Evolutionary conservation across 2,113 vertebrate species (phyloP).

Genomic region (Triplophysa dalaica): DNA sequence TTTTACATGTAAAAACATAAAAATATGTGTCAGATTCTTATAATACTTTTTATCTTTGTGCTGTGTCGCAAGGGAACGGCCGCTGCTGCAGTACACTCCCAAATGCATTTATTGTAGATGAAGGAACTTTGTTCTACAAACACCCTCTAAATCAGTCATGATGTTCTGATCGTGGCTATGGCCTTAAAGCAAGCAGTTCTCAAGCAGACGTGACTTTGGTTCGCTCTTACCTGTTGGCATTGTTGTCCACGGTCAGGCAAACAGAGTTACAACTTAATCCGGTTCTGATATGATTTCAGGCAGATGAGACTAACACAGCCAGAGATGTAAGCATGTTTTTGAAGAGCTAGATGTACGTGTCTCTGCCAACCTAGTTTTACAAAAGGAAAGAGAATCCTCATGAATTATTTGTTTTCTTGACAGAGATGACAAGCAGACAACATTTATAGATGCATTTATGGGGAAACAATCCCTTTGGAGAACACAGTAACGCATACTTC

Average conservation of each 20-base stretch:
- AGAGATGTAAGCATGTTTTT: slow-evolving; percentile 1
- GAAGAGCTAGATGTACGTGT: slow-evolving; percentile 4
- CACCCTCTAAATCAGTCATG: background rate
- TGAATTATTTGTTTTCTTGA: slow-evolving; percentile 45
- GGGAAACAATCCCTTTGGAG: background rate
- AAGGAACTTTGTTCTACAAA: slow-evolving; percentile 18
- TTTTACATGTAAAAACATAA: background rate
- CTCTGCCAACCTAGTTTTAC: slow-evolving; percentile 36
- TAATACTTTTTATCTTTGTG: slow-evolving; percentile 9
- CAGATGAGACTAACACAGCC: slow-evolving; percentile 31
- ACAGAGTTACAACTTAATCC: slow-evolving; percentile 29
- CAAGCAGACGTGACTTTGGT: slow-evolving; percentile 21
- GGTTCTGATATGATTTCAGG: slow-evolving; percentile 29
- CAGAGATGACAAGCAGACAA: slow-evolving; percentile 27
- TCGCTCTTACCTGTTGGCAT: background rate
- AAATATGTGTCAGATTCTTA: background rate
- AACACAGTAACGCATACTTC: background rate
- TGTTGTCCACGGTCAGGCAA: slow-evolving; percentile 26
- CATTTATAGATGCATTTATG: background rate
- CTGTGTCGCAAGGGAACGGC: background rate
- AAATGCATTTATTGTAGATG: slow-evolving; percentile 17
- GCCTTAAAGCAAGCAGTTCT: background rate
- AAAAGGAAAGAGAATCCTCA: slow-evolving; percentile 23
- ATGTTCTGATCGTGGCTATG: slow-evolving; percentile 19
- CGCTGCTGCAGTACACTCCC: background rate